Percentiles rank a stretch among this genome's conserved stretches.
These are phyloP conservation scores for Rhimphoctona megacephalus DNA, from an alignment of 2,888 invertebrate genomes.

Conservation along the genomic window DNA sequence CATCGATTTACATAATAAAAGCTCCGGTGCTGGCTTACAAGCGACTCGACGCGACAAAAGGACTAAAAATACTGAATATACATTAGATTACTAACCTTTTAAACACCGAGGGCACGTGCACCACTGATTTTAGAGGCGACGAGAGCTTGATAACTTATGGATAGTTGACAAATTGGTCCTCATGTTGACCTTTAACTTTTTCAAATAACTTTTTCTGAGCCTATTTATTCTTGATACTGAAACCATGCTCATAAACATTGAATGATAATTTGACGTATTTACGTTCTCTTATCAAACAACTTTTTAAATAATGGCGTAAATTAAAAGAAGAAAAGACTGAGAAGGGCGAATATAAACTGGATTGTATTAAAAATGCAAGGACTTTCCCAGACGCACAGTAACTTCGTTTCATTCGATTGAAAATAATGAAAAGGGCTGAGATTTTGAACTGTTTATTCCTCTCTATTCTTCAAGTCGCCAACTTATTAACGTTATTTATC, in stretches of 20 bases:
- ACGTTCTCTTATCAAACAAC: background rate
- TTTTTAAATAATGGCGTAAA: background rate
- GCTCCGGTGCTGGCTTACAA: constrained; percentile 47
- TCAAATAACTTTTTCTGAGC: background rate
- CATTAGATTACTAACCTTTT: constrained; percentile 11
- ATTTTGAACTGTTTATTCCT: background rate
- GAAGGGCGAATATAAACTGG: background rate
- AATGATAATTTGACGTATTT: background rate
- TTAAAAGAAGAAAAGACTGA: background rate
- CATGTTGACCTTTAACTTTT: background rate
- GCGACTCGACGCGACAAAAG: constrained; percentile 64
- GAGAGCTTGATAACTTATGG: constrained; percentile 19
- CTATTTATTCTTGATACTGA: background rate
- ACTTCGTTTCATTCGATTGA: background rate
- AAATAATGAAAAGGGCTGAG: background rate
- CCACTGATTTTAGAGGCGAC: background rate
- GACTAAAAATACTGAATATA: constrained; percentile 33
- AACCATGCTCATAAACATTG: background rate
- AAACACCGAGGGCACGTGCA: constrained; percentile 3
- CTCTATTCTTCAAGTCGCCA: background rate
- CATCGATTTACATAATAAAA: constrained; percentile 81
- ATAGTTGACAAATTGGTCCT: background rate
- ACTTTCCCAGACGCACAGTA: background rate
- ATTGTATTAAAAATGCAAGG: background rate
- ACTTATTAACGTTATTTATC: background rate